Base-by-base conservation (phyloP, 2,888 invertebrate genomes). In the Spilosoma lubricipeda region DNA sequence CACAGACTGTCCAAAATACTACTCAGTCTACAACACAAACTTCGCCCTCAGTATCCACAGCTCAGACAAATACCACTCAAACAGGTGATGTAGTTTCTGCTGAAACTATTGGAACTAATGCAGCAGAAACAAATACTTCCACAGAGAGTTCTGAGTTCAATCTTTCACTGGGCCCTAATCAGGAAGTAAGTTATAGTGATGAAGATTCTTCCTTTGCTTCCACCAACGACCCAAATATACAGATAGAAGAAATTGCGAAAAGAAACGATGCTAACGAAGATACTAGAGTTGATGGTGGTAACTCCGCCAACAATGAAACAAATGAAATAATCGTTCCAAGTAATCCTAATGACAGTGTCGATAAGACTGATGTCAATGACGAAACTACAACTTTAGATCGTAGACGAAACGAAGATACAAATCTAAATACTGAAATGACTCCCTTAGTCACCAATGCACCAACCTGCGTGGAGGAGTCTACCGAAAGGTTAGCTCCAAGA, bases 11-110 rank as follows among this genome's bases (percentile, higher is more conserved):
- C 7, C 95, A 94, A 71, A 94, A 92, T 75, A 95, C 95, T 3
- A 93, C 91, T 9, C 96, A 96, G 83, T 96, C 96, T 23, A 94
- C 96, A 7, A 95, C 95, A 1, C 95, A 96, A 75, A 94, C 95
- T 0, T 90, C 93, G 3, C 94, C 94, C 0, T 95, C 95, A 23
- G 94, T 94, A 15, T 94, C 95, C n/a, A 94, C 95, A 7, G 94
- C 87, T 9, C 94, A 95, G 81, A 95, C 94, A 4, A 94, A 95
- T 76, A 94, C 95, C 15, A 93, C 93, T 2, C 94, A 95, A 70
- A 93, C 94, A 2, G 95, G 94, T 23, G 95, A 95, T 67, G 92
- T 94, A 11, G 77, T 89, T 8, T 78, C 91, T 3, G 76, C 91
- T 0, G 87, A 90, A 77, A 80, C 82, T 8, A 84, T 91, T 8